phyloP scores from a whole-genome alignment of 2,113 vertebrate species.

The Erythrocercus mccallii region DNA sequence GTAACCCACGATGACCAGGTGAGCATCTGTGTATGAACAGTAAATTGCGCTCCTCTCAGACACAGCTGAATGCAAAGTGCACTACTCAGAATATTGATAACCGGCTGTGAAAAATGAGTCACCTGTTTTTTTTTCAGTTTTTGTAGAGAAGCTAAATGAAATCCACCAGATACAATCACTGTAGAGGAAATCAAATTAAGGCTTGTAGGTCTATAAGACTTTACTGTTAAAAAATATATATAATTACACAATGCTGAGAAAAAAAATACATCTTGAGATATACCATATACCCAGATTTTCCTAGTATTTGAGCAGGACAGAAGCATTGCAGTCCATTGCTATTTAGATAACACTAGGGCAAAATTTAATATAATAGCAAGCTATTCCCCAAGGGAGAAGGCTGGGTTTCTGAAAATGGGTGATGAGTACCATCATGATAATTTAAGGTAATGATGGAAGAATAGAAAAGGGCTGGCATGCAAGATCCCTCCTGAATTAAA shows the following conservation, averaged over 20 bases:
- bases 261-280: neutral
- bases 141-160: neutral
- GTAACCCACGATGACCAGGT: neutral
- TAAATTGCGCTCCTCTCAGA: neutral
- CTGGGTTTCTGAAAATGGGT: neutral
- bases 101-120: neutral
- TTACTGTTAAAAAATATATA: neutral
- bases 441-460: neutral
- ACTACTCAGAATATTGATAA: neutral
- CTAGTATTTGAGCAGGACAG: neutral
- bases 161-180: neutral
- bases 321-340: neutral
- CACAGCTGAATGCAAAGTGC: neutral
- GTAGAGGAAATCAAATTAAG: neutral
- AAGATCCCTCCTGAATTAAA: neutral
- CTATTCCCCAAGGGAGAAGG: neutral
- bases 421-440: neutral
- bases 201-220: neutral
- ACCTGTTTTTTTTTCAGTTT: neutral
- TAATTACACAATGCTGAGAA: neutral
- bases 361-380: neutral
- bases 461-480: neutral
- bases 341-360: neutral
- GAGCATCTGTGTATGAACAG: neutral
- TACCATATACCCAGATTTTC: neutral